A percentile compares a stretch with the other conserved stretches of the same genome.
Conservation (phyloP, 1,140 invertebrate species). For the Drosophila trapezifrons region DNA sequence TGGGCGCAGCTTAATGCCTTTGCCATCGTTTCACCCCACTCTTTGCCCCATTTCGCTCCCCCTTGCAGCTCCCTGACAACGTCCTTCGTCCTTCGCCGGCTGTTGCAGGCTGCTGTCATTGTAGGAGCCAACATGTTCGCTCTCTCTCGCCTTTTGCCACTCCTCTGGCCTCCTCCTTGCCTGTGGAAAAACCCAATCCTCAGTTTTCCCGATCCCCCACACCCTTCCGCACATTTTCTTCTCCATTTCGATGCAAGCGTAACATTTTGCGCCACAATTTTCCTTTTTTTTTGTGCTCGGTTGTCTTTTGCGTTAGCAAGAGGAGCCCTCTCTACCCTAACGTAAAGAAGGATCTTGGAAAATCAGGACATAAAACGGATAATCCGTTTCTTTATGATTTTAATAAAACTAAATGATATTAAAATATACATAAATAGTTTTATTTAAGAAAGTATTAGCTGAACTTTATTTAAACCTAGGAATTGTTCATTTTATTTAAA, state of each 20-base stretch:
- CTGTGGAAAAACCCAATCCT: slow-evolving; percentile 34
- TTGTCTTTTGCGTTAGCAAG: slow-evolving; percentile 56
- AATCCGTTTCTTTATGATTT: background rate
- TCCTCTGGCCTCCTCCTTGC: background rate
- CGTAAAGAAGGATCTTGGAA: background rate
- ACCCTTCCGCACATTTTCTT: slow-evolving; percentile 7
- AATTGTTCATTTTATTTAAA: background rate
- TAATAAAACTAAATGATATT: too few relatives aligned
- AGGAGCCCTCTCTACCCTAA: slow-evolving; percentile 41
- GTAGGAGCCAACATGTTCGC: slow-evolving; percentile 68
- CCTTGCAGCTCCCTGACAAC: slow-evolving; percentile 12
- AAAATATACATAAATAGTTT: too few relatives aligned
- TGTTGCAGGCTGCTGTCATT: slow-evolving; percentile 77
- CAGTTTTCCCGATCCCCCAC: slow-evolving; percentile 4
- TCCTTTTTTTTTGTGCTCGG: slow-evolving; percentile 31
- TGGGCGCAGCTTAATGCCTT: slow-evolving; percentile 76
- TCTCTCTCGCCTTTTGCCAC: background rate
- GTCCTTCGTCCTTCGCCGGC: slow-evolving; percentile 71
- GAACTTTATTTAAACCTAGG: accelerated
- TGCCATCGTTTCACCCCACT: slow-evolving; percentile 41
- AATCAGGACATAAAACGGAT: background rate
- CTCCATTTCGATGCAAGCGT: slow-evolving; percentile 62
- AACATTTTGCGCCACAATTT: slow-evolving; percentile 76
- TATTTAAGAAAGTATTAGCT: background rate
- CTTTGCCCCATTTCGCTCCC: too few relatives aligned